Evolutionary conservation across 2,888 invertebrate genomes (phyloP).

Genomic region (Plagodis dolabraria): DNA sequence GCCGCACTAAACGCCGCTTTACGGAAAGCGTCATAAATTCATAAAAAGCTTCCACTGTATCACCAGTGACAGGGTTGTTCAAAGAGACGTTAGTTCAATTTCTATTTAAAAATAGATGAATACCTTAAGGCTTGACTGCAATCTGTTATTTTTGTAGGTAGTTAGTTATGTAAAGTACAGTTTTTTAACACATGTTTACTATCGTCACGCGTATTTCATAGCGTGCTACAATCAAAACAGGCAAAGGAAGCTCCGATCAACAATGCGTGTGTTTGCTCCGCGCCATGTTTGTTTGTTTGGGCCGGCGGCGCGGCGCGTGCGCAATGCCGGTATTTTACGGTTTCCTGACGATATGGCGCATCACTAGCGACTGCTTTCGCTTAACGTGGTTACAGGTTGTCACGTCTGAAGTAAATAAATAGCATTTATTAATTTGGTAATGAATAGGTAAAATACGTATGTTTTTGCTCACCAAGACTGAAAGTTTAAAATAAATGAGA

Average conservation of each 20-base stretch:
- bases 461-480: neutral
- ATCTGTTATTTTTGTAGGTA: too few species aligned
- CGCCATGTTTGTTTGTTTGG: constrained; percentile 55
- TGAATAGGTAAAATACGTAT: neutral
- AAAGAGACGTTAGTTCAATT: too few species aligned
- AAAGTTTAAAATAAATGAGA: neutral
- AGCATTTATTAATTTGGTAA: too few species aligned
- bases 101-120: too few species aligned
- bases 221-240: constrained; percentile 46
- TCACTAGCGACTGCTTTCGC: constrained; percentile 22
- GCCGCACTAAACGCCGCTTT: neutral
- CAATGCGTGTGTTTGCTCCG: constrained; percentile 47
- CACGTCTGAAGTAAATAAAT: constrained; percentile 1
- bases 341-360: constrained; percentile 49
- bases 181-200: neutral
- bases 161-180: neutral
- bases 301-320: constrained; percentile 46
- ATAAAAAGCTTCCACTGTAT: too few species aligned
- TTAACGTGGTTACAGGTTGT: constrained; percentile 12
- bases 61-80: too few species aligned
- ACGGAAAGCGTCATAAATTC: neutral
- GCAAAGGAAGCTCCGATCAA: constrained; percentile 51
- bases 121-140: too few species aligned
- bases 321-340: constrained; percentile 59
- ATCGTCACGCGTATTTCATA: constrained; percentile 26